These are phyloP conservation scores for Vombatus ursinus DNA, from an alignment of 2,113 vertebrate genomes.

Conservation along the genomic window DNA sequence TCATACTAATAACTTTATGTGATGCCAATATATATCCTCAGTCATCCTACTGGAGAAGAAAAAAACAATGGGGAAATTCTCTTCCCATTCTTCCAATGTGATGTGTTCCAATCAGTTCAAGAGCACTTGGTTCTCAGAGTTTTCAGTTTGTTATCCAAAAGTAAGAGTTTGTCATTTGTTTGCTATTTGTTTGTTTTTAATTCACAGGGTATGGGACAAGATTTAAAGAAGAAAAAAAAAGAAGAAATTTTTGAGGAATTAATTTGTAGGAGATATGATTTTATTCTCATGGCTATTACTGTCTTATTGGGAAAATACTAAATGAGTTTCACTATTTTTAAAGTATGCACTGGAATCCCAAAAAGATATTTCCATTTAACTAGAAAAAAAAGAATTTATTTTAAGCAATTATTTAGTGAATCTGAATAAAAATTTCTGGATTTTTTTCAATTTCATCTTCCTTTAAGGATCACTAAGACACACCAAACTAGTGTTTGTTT, in stretches of 20 bases:
- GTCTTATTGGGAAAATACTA: neutral
- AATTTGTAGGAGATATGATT: conserved; percentile 41
- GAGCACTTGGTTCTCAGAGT: neutral
- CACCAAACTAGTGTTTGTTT: neutral
- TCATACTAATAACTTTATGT: conserved; percentile 41
- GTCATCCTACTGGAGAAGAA: conserved; percentile 13
- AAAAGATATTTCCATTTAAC: conserved; percentile 47
- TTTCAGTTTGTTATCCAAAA: conserved; percentile 22
- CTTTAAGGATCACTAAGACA: neutral
- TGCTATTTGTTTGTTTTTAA: neutral
- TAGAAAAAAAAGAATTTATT: conserved; percentile 18
- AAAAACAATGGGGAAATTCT: conserved; percentile 9
- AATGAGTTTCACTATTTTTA: neutral
- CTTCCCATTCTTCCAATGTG: neutral
- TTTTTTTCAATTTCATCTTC: neutral
- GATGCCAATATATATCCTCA: neutral
- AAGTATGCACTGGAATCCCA: neutral
- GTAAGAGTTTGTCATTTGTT: neutral
- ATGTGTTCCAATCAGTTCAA: conserved; percentile 26
- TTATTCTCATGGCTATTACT: neutral
- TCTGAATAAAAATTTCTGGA: neutral
- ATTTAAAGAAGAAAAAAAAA: conserved; percentile 40
- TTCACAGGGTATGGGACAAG: neutral
- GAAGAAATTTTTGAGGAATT: neutral
- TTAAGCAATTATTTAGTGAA: neutral